Evolutionary conservation across 2,888 invertebrate species (phyloP).

Genomic region (Lobophora halterata): DNA sequence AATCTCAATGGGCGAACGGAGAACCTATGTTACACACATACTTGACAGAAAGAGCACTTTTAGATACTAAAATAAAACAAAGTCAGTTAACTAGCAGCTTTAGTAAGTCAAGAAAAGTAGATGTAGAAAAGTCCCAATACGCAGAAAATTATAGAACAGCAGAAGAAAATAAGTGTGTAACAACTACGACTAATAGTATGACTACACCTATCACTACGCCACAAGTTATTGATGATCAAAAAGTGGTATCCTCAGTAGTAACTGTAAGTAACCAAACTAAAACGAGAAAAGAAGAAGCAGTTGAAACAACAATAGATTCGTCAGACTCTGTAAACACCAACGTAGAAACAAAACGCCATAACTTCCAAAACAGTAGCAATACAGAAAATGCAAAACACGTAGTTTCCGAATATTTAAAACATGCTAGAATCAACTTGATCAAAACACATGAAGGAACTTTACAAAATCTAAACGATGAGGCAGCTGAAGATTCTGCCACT

Average conservation of each 20-base stretch:
- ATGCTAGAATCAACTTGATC: constrained; percentile 74
- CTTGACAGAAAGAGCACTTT: constrained; percentile 85
- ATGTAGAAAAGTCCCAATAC: constrained; percentile 53
- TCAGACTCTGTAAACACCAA: constrained; percentile 30
- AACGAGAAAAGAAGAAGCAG: constrained; percentile 45
- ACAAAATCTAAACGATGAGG: constrained; percentile 53
- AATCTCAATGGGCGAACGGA: constrained; percentile 79
- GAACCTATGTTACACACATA: constrained; percentile 87
- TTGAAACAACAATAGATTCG: constrained; percentile 34
- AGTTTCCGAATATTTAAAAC: constrained; percentile 83
- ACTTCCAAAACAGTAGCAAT: constrained; percentile 50
- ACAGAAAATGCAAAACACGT: constrained; percentile 83
- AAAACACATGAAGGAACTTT: constrained; percentile 61
- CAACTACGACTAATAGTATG: constrained; percentile 34
- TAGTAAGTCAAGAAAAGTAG: constrained; percentile 62
- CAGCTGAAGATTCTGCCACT: constrained; percentile 49
- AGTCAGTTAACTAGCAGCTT: constrained; percentile 75
- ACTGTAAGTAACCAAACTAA: constrained; percentile 38
- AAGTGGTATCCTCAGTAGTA: constrained; percentile 34
- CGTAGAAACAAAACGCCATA: constrained; percentile 48
- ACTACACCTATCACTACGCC: constrained; percentile 36
- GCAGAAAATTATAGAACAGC: constrained; percentile 45
- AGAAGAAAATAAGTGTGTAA: constrained; percentile 38
- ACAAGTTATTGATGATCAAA: constrained; percentile 37
- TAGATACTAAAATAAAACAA: constrained; percentile 86